Evolutionary conservation across 2,888 invertebrate species (phyloP), one percentile per base, ranked within the genome.

Genomic region (Agriopis aurantiaria): DNA sequence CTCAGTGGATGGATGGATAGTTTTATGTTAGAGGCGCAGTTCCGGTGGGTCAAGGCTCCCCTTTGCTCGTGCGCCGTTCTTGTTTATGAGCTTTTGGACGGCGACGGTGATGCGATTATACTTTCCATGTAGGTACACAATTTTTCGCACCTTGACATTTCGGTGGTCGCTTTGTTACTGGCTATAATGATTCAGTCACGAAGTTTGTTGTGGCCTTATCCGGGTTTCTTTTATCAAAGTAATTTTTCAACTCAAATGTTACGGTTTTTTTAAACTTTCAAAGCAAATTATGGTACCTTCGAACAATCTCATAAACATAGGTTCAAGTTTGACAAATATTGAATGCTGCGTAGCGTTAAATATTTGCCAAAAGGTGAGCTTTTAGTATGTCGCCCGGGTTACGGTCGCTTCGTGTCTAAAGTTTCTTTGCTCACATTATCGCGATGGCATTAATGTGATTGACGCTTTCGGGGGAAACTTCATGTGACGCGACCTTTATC

Each of bases 361-460:
- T 70, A 69, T 69, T 71, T 72, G 33, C 51, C 14, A 45, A n/a
- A 43, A 55, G 43, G 45, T 55, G n/a, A 57, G 60, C 72, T 66
- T 69, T 71, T 66, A 65, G 60, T 56, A 53, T 51, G 67, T 70
- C 53, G 40, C 64, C 52, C 49, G 48, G 51, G 67, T 65, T 68
- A 63, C 41, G 69, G 56, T 62, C 60, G 61, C 68, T 75, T 68
- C 52, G 51, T 64, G 72, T 69, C 63, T 72, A 45, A 71, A 73
- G 74, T 66, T 71, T 68, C 69, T 67, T 69, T 72, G 61, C 68
- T 58, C 65, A 66, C 66, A 64, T 76, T 74, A 71, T 73, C 69
- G 66, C 65, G 68, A 65, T 51, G 55, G 64, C 63, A 52, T 71
- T 71, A 63, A 62, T 70, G 68, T 65, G 61, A 68, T 71, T 63